Evolutionary conservation across 2,888 invertebrate genomes (phyloP), one percentile per base, ranked within the genome.

Genomic region (Monopis laevigella): DNA sequence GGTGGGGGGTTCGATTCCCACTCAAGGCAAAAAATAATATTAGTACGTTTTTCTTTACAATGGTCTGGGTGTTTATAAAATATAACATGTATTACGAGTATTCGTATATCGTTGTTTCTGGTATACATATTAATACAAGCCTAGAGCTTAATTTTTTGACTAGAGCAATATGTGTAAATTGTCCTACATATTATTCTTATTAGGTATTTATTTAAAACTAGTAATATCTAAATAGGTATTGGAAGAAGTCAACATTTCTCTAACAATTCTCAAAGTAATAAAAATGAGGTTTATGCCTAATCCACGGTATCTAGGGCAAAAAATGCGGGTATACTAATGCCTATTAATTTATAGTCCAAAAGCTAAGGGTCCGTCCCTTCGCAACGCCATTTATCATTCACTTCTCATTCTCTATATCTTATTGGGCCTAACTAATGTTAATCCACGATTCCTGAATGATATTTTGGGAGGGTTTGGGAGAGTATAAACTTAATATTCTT

Each of bases 311-410:
- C 36, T 16, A 21, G 7, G 13, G 17, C 32, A 36, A 36, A 21
- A 36, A 36, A 36, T 36, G 36, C 36, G 36, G 36, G 36, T 16
- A 36, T 36, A 19, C 21, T 36, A 36, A 36, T 36, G 21, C 36
- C 2, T 3, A 36, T 36, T 36, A 36, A 36, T 36, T 36, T 36
- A 36, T 36, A 36, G 36, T 19, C 36, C 11, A 5, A 36, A 21
- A 21, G 36, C 16, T 16, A 32, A 21, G 21, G n/a, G n/a, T n/a
- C n/a, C n/a, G 36, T 36, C 36, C 36, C 36, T 36, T 36, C 21
- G 7, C 13, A 17, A 21, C 36, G 36, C 21, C 19, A 36, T 36
- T 36, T 36, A 36, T 36, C 36, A 36, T 36, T 36, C 21, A 32
- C 17, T 32, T 32, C 32, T 32, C 14, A 17, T 32, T 14, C 16